Conservation (phyloP, 2,797 vertebrate genomes). For the Myripristis murdjan region DNA sequence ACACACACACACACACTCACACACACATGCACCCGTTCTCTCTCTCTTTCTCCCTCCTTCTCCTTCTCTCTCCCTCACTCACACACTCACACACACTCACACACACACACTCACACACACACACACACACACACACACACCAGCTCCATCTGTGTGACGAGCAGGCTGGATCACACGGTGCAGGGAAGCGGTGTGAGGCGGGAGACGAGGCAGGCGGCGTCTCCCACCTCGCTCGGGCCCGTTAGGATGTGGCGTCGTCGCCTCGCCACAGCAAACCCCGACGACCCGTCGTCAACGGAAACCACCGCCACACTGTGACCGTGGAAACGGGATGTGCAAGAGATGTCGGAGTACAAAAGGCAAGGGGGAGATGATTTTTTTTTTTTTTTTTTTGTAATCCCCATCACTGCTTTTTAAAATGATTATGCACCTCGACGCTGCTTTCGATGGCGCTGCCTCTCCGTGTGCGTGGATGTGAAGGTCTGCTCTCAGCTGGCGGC, state of each 20-base stretch:
- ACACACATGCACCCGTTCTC: constrained; percentile 3
- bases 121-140: constrained; percentile 37
- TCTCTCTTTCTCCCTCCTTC: constrained; percentile 3
- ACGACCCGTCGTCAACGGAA: constrained; percentile 28
- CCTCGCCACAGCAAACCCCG: constrained; percentile 8
- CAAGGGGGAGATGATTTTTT: constrained; percentile 7
- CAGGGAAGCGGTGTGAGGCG: constrained; percentile 23
- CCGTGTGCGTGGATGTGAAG: background rate
- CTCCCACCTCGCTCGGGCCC: constrained; percentile 22
- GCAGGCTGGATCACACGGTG: constrained; percentile 57
- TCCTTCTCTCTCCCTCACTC: background rate
- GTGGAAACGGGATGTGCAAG: constrained; percentile 51
- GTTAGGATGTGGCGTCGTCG: constrained; percentile 31
- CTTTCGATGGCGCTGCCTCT: background rate
- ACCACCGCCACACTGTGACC: constrained; percentile 30
- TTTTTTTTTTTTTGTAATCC: background rate
- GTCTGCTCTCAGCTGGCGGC: background rate
- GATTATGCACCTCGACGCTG: background rate
- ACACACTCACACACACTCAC: constrained; percentile 13
- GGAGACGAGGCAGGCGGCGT: constrained; percentile 14
- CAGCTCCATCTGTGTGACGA: constrained; percentile 59
- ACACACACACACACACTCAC: constrained; percentile 2
- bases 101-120: background rate
- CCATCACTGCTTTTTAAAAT: background rate
- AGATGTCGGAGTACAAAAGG: constrained; percentile 47